A percentile compares a stretch with the other conserved stretches of the same genome.
phyloP scores from a whole-genome alignment of 2,113 vertebrate genomes.

The Oostethus manadensis region DNA sequence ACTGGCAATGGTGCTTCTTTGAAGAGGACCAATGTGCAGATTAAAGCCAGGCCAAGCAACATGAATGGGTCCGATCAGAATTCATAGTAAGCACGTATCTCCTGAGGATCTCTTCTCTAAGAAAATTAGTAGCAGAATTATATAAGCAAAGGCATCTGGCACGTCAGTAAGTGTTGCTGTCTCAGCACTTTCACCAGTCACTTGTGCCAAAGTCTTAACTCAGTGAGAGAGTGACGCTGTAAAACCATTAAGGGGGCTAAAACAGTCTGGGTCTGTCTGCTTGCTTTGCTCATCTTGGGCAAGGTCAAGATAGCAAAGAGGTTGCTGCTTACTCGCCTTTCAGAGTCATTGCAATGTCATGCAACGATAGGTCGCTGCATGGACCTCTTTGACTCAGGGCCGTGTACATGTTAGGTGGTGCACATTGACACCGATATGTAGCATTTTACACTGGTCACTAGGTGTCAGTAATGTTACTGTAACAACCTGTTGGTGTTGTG shows the following conservation, averaged over 20 bases:
- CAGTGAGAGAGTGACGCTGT: constrained; percentile 23
- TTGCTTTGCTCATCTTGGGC: too few relatives aligned
- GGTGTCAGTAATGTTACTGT: too few relatives aligned
- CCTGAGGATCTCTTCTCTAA: constrained; percentile 1
- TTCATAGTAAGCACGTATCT: constrained; percentile 15
- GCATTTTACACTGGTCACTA: too few relatives aligned
- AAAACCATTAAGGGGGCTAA: constrained; percentile 24
- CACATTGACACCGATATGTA: too few relatives aligned
- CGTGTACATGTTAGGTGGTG: too few relatives aligned
- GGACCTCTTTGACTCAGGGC: background rate
- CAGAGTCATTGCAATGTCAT: constrained; percentile 34
- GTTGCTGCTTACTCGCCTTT: constrained; percentile 23
- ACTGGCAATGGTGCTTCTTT: constrained; percentile 32
- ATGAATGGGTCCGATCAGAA: constrained; percentile 31
- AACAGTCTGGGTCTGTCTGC: too few relatives aligned
- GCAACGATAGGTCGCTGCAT: background rate
- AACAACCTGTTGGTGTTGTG: too few relatives aligned
- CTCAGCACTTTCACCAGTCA: constrained; percentile 43
- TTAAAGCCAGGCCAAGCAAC: constrained; percentile 16
- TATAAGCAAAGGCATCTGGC: background rate
- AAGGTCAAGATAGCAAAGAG: constrained; percentile 50
- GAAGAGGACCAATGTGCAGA: constrained; percentile 23
- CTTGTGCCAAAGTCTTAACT: constrained; percentile 22
- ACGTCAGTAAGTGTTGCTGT: background rate
- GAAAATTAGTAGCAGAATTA: constrained; percentile 6